Conservation (phyloP, 1,140 invertebrate genomes). For the Probaryconus sp. region DNA sequence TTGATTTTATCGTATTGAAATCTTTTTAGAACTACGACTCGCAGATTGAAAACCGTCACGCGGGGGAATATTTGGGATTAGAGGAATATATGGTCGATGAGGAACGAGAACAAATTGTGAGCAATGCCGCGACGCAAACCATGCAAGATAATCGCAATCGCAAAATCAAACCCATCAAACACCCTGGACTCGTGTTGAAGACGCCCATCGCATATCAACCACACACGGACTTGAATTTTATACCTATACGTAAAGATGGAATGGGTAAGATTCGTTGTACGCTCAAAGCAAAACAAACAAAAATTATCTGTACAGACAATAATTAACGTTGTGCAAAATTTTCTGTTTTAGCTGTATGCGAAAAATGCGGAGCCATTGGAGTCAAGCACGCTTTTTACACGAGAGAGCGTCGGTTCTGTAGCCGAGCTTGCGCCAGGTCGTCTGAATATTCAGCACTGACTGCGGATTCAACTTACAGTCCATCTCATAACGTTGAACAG, state of each 20-base stretch:
- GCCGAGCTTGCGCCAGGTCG: conserved; percentile 84
- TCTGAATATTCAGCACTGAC: conserved; percentile 70
- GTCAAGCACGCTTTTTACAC: conserved; percentile 94
- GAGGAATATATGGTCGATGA: conserved; percentile 76
- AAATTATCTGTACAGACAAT: no score
- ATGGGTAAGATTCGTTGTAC: conserved; percentile 88
- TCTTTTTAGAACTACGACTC: conserved; percentile 69
- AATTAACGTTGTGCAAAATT: no score
- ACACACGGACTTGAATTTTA: conserved; percentile 86
- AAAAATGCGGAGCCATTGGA: conserved; percentile 92
- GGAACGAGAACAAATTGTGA: conserved; percentile 78
- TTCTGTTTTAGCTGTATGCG: conserved; percentile 86
- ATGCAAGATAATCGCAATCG: conserved; percentile 78
- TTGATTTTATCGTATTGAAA: no score
- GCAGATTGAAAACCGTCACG: conserved; percentile 69
- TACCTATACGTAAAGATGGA: conserved; percentile 89
- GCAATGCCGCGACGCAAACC: conserved; percentile 80
- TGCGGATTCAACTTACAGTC: conserved; percentile 76
- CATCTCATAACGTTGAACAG: conserved; percentile 68
- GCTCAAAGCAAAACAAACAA: no score
- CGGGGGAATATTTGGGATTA: conserved; percentile 72
- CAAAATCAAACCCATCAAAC: conserved; percentile 87
- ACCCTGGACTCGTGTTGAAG: conserved; percentile 86
- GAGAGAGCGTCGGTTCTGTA: conserved; percentile 88
- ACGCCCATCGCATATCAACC: conserved; percentile 89